Evolutionary conservation across 2,113 vertebrate species (phyloP).

Genomic region (Anguilla rostrata): DNA sequence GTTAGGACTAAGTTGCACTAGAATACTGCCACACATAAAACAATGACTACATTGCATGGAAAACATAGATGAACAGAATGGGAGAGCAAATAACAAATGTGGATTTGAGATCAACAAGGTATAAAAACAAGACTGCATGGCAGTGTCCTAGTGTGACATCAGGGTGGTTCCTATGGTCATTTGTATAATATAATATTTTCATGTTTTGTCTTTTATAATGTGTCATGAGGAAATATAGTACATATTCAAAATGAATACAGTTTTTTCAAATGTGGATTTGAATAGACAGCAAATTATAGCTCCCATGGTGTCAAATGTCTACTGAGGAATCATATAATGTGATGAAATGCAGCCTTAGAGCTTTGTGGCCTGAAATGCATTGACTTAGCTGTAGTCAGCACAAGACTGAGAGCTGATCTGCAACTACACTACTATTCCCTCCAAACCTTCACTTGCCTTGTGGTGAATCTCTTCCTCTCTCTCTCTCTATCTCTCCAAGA

Average conservation of each 20-base stretch:
- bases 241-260: constrained; percentile 21
- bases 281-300: constrained; percentile 8
- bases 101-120: neutral
- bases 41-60: neutral
- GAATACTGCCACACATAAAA: constrained; percentile 19
- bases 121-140: neutral
- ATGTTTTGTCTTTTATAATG: constrained; percentile 13
- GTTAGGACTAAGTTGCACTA: constrained; percentile 43
- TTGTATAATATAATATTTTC: constrained; percentile 23
- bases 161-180: constrained; percentile 23
- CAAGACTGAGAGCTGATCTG: constrained; percentile 29
- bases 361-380: neutral
- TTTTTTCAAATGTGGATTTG: neutral
- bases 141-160: constrained; percentile 15
- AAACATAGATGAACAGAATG: neutral
- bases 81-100: neutral
- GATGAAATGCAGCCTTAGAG: neutral
- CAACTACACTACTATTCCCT: constrained; percentile 31
- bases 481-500: constrained; percentile 36
- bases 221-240: constrained; percentile 22
- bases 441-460: constrained; percentile 32
- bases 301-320: constrained; percentile 24
- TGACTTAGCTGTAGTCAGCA: neutral
- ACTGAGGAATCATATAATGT: constrained; percentile 20
- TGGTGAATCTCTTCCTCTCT: constrained; percentile 34